Percentiles rank a stretch among this genome's conserved stretches.
These are phyloP conservation scores for Potamarius usumacintae DNA, from an alignment of 2,113 vertebrate genomes.

Conservation along the genomic window DNA sequence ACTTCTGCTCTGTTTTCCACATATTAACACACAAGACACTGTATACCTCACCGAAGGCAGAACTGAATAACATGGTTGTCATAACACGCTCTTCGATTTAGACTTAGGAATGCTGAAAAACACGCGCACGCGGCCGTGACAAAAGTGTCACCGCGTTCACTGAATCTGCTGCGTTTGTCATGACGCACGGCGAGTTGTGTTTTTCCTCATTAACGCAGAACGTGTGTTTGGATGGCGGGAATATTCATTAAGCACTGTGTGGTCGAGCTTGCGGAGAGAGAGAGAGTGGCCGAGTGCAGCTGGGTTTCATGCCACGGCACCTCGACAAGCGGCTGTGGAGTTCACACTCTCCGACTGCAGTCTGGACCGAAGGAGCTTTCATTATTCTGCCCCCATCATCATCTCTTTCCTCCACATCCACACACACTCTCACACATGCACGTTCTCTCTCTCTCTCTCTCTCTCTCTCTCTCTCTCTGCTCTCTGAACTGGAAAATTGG, in stretches of 20 bases:
- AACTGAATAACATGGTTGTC: not conserved
- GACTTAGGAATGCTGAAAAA: not conserved
- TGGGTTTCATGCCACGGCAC: slow-evolving; percentile 54
- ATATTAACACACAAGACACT: slow-evolving; percentile 13
- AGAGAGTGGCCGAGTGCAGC: slow-evolving; percentile 23
- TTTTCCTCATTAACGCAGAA: not conserved
- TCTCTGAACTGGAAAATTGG: slow-evolving; percentile 81
- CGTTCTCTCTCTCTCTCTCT: slow-evolving; percentile 53
- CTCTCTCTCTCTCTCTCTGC: slow-evolving; percentile 73
- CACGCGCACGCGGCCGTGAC: not conserved
- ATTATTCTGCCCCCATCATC: slow-evolving; percentile 55
- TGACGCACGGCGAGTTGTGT: not conserved
- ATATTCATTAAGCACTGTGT: slow-evolving; percentile 14
- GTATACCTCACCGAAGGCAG: not conserved
- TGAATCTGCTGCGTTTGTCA: not conserved
- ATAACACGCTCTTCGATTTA: not conserved
- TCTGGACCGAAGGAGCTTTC: slow-evolving; percentile 49
- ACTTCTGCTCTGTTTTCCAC: slow-evolving; percentile 45
- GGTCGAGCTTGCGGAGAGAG: slow-evolving; percentile 29
- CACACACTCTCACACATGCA: slow-evolving; percentile 12
- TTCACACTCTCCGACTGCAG: slow-evolving; percentile 34
- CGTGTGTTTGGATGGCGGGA: not conserved
- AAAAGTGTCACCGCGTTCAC: not conserved
- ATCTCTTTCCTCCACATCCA: slow-evolving; percentile 15
- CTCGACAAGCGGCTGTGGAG: slow-evolving; percentile 51